Conservation (phyloP, 2,797 vertebrate species). For the Holocentrus rufus region DNA sequence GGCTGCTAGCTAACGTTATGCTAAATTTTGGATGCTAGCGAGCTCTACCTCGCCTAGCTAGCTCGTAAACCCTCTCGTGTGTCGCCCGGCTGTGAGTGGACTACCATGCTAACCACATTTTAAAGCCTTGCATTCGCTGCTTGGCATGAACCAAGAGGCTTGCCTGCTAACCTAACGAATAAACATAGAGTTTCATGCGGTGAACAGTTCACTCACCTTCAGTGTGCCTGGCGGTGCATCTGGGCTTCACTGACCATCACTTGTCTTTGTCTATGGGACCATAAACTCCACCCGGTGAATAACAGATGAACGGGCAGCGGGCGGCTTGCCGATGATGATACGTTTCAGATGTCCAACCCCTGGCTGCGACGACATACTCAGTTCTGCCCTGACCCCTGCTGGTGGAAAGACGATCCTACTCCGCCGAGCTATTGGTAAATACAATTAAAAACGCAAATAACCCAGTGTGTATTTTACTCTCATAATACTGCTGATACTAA, state of each 20-base stretch:
- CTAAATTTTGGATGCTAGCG: slow-evolving; percentile 21
- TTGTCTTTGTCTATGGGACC: slow-evolving; percentile 69
- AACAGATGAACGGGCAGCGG: slow-evolving; percentile 19
- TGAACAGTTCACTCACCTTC: slow-evolving; percentile 41
- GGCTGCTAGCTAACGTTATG: slow-evolving; percentile 53
- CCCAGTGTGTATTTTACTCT: no score
- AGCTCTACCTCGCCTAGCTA: slow-evolving; percentile 45
- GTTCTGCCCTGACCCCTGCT: slow-evolving; percentile 35
- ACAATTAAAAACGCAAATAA: not conserved
- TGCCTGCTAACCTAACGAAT: not conserved
- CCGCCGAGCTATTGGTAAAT: no score
- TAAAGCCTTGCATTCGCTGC: not conserved
- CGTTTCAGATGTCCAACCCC: slow-evolving; percentile 5
- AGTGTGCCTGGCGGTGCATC: slow-evolving; percentile 23
- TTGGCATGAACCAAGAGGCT: not conserved
- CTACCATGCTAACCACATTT: slow-evolving; percentile 26
- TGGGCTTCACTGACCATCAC: slow-evolving; percentile 29
- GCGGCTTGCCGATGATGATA: slow-evolving; percentile 5
- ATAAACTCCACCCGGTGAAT: slow-evolving; percentile 68
- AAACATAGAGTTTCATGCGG: not conserved
- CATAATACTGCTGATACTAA: no score
- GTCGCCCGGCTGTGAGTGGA: slow-evolving; percentile 1
- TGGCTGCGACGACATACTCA: not conserved
- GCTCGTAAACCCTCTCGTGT: slow-evolving; percentile 6
- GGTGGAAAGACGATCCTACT: not conserved